Percentiles rank a stretch among this genome's conserved stretches.
Conservation (phyloP, 2,888 invertebrate genomes). For the Glomeris marginata region DNA sequence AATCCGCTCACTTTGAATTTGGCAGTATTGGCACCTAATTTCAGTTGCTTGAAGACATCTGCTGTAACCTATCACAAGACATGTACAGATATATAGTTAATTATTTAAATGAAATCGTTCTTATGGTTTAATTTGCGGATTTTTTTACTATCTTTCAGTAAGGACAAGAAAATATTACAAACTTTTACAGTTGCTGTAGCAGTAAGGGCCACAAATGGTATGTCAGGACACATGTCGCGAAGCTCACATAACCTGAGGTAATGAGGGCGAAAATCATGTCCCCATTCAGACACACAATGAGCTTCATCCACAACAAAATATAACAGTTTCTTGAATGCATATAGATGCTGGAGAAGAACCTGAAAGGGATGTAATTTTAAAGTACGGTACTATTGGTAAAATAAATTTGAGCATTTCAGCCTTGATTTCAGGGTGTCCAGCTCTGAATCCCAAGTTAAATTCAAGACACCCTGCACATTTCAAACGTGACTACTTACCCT, state of each 20-base stretch:
- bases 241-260: slow-evolving; percentile 73
- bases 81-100: not conserved
- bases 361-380: slow-evolving; percentile 20
- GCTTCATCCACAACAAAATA: slow-evolving; percentile 95
- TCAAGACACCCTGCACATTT: no score
- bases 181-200: slow-evolving; percentile 73
- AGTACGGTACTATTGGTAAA: slow-evolving; percentile 1
- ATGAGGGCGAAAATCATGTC: slow-evolving; percentile 93
- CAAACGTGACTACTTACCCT: slow-evolving; percentile 30
- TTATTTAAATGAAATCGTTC: no score
- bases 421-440: not conserved
- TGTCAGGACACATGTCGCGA: slow-evolving; percentile 42
- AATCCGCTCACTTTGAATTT: slow-evolving; percentile 77
- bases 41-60: slow-evolving; percentile 63
- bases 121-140: no score
- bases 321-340: slow-evolving; percentile 59
- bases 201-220: slow-evolving; percentile 83
- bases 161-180: slow-evolving; percentile 14
- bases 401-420: not conserved
- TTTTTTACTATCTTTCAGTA: no score
- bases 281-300: slow-evolving; percentile 97
- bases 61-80: slow-evolving; percentile 48
- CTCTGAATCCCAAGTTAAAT: no score
- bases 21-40: slow-evolving; percentile 46
- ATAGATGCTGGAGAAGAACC: slow-evolving; percentile 48